A percentile compares a stretch with the other conserved stretches of the same genome.
phyloP scores from a whole-genome alignment of 1,140 invertebrate genomes.

The Diploscapter pachys region DNA sequence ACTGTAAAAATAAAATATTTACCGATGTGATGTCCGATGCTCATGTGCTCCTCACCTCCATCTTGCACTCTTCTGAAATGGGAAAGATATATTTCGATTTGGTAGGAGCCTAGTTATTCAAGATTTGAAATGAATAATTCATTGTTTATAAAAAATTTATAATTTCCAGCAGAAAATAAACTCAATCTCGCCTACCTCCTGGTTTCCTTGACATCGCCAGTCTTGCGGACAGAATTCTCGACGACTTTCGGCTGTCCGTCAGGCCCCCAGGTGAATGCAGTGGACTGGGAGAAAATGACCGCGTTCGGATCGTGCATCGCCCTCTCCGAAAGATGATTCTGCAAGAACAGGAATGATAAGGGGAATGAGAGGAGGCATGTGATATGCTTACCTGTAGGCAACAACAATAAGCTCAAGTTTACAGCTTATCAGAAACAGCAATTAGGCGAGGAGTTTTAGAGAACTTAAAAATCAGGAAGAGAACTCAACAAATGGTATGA shows the following conservation, averaged over 20 bases:
- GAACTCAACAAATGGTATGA: too few relatives aligned
- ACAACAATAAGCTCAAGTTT: too few relatives aligned
- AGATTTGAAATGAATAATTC: constrained; percentile 17
- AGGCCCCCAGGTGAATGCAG: constrained; percentile 49
- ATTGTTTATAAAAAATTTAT: constrained; percentile 31
- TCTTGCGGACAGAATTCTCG: constrained; percentile 47
- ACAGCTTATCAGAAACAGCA: constrained; percentile 3
- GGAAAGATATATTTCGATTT: neutral
- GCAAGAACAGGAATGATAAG: neutral
- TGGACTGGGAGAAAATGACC: constrained; percentile 49
- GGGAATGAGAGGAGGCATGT: too few relatives aligned
- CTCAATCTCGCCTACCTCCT: constrained; percentile 28
- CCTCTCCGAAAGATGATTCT: constrained; percentile 21
- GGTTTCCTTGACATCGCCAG: constrained; percentile 54
- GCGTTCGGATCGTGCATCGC: constrained; percentile 50
- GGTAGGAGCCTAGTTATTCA: neutral
- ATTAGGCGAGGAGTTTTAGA: too few relatives aligned
- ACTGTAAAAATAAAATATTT: neutral
- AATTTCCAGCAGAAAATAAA: neutral
- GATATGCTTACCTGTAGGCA: too few relatives aligned
- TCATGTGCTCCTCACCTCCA: constrained; percentile 42
- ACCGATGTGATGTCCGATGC: constrained; percentile 52
- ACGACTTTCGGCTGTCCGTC: constrained; percentile 47
- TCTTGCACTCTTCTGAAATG: constrained; percentile 43
- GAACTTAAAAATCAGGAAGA: too few relatives aligned